Percentiles rank a stretch among this genome's conserved stretches.
phyloP scores from a whole-genome alignment of 2,113 vertebrate genomes.

The Macrotis lagotis region DNA sequence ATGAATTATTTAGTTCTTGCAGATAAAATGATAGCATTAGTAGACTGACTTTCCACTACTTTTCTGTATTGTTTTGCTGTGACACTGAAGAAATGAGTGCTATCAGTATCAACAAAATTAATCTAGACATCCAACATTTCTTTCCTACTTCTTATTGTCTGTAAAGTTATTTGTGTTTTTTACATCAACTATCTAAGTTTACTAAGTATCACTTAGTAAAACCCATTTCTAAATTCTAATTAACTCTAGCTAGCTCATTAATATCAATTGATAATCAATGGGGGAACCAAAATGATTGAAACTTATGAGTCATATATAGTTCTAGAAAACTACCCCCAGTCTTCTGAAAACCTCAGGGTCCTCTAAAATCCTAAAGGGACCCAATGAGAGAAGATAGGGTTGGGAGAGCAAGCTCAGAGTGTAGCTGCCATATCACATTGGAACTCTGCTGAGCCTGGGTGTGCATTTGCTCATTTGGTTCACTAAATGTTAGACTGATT shows the following conservation, averaged over 20 bases:
- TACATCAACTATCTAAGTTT: neutral
- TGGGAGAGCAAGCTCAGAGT: neutral
- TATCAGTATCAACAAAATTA: constrained; percentile 27
- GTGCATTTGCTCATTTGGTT: neutral
- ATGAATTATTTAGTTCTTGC: neutral
- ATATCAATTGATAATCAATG: neutral
- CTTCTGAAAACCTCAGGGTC: neutral
- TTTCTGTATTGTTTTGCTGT: neutral
- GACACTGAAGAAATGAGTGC: constrained; percentile 17
- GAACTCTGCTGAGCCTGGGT: neutral
- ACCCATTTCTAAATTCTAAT: neutral
- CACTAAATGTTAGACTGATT: neutral
- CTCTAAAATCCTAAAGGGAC: neutral
- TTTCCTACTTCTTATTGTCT: neutral
- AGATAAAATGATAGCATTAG: neutral
- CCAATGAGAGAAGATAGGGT: neutral
- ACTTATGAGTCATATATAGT: neutral
- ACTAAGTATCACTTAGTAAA: neutral
- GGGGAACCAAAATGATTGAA: neutral
- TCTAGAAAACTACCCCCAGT: neutral
- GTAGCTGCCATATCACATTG: neutral
- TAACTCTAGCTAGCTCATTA: neutral
- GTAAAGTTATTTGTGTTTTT: neutral
- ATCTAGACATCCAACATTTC: constrained; percentile 16
- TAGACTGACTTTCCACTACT: neutral